Base-by-base conservation (phyloP, 2,888 invertebrate species). In the Drosophila mayaguana region DNA sequence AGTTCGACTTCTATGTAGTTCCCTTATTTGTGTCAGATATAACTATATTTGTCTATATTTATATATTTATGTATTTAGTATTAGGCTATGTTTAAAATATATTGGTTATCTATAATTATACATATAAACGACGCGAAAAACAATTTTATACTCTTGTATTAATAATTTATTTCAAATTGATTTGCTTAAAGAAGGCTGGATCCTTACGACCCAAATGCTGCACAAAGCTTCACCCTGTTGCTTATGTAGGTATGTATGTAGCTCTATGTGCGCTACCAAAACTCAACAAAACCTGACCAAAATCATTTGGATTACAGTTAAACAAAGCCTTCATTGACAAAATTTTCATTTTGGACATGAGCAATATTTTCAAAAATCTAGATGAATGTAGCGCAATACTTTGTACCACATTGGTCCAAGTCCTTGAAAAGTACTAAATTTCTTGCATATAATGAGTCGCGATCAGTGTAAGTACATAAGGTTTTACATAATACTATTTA, bases 21-120 rank as follows among this genome's bases (percentile, higher is more conserved):
- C 91, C 91, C 91, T 91, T 88, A 83, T 78, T 77, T 75, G n/a
- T 74, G 91, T 91, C 91, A 91, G 91, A 91, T 91, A 78, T 67
- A 73, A 73, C 14, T 18, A 18, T 72, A 54, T 28, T 28, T 28
- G 1, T 68, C 55, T 70, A 51, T 75, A 53, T 69, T 71, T 75
- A n/a, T 74, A 48, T 68, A 57, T 72, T 51, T 76, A 91, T 91
- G 79, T 67, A 73, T 28, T 28, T 28, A 28, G 7, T 7, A 0
- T 28, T 28, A 28, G 28, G 28, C 28, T 28, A 28, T 28, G 28
- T 28, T 28, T 28, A 28, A 8, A 28, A 28, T 28, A 28, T 28
- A 28, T 28, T 28, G 7, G 7, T 1, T 28, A 28, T 28, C 28
- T 28, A 28, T 28, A 8, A 28, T 28, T 8, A 6, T 38, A 32